Conservation (phyloP, 1,140 invertebrate species). For the Trichogramma pretiosum region DNA sequence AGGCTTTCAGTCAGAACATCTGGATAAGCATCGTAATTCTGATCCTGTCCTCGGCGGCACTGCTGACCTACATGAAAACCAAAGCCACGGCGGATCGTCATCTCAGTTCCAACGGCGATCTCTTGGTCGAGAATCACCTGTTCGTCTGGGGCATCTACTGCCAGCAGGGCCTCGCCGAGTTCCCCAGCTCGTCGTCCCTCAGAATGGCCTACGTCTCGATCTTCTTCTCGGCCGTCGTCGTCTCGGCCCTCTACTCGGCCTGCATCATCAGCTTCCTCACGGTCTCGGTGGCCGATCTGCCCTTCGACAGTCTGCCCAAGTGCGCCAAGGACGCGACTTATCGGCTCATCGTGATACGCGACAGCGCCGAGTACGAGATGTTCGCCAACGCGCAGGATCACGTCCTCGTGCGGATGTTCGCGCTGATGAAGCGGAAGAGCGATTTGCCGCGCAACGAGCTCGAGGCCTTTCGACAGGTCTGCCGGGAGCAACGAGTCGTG, state of each 20-base stretch:
- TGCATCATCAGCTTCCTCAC: conserved; percentile 27
- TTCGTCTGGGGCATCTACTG: conserved; percentile 29
- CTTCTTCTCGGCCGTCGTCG: conserved; percentile 14
- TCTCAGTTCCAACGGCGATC: not conserved
- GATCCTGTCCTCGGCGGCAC: too few relatives aligned
- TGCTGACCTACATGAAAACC: too few relatives aligned
- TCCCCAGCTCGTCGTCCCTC: conserved; percentile 1
- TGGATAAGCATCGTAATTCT: not conserved
- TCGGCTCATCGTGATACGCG: conserved; percentile 18
- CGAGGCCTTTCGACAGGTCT: not conserved
- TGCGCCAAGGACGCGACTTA: conserved; percentile 26
- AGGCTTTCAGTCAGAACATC: not conserved
- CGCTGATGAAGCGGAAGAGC: not conserved
- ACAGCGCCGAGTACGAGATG: conserved; percentile 22
- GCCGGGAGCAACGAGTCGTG: conserved; percentile 10
- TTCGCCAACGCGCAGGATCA: not conserved
- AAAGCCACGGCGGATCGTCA: too few relatives aligned
- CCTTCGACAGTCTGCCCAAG: conserved; percentile 22
- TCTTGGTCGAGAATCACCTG: conserved; percentile 9
- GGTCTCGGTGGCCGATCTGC: conserved; percentile 14
- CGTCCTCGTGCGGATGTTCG: not conserved
- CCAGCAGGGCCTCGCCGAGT: conserved; percentile 24
- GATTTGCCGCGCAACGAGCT: not conserved
- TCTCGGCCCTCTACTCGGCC: conserved; percentile 19
- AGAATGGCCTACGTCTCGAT: conserved; percentile 15